phyloP scores from a whole-genome alignment of 1,140 invertebrate species.

The Brachionus plicatilis region DNA sequence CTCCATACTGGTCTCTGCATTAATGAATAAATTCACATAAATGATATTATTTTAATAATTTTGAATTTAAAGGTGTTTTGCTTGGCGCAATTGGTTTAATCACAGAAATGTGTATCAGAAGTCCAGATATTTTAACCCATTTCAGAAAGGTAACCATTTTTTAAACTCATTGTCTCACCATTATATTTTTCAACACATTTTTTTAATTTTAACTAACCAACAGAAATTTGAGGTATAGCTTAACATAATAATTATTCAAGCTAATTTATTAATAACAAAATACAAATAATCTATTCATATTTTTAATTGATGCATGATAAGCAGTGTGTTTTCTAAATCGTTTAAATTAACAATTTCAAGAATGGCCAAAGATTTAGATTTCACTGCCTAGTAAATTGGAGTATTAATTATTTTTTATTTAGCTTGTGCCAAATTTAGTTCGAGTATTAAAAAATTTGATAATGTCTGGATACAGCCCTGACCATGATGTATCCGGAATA shows the following conservation, averaged over 20 bases:
- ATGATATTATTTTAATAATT: slow-evolving; percentile 53
- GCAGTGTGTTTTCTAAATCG: neutral
- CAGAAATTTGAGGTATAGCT: slow-evolving; percentile 33
- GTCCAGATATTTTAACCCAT: slow-evolving; percentile 87
- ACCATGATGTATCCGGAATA: slow-evolving; percentile 98
- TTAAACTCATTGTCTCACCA: neutral
- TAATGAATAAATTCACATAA: neutral
- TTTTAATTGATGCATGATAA: neutral
- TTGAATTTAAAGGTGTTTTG: slow-evolving; percentile 66
- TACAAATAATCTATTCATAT: neutral
- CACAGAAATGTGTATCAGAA: slow-evolving; percentile 98
- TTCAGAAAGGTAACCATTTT: slow-evolving; percentile 83
- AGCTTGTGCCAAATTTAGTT: slow-evolving; percentile 97
- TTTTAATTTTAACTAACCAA: neutral
- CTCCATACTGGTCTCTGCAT: slow-evolving; percentile 57
- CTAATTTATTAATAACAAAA: neutral
- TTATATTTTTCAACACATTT: neutral
- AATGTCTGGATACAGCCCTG: slow-evolving; percentile 94
- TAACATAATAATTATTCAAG: neutral
- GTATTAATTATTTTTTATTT: neutral
- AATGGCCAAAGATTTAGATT: neutral
- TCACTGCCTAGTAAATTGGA: neutral
- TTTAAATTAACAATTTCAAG: neutral
- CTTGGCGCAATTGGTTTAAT: slow-evolving; percentile 96
- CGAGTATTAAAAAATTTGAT: slow-evolving; percentile 82